phyloP scores from a whole-genome alignment of 2,888 invertebrate genomes.

The Aspidiotus destructor region DNA sequence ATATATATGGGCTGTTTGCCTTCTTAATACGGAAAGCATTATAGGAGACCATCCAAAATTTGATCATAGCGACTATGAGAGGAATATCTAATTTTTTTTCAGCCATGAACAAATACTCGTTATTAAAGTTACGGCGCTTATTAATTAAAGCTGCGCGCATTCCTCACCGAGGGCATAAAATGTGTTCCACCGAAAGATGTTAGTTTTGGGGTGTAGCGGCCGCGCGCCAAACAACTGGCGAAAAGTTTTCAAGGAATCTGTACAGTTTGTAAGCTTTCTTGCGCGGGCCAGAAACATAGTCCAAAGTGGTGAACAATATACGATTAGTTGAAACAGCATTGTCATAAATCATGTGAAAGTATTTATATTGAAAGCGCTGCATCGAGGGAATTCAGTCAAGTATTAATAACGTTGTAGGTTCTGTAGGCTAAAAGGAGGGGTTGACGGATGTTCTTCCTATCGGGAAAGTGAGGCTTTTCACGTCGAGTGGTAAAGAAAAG shows the following conservation, averaged over 20 bases:
- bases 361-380: constrained; percentile 28
- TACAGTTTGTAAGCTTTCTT: not conserved
- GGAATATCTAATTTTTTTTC: too few species aligned
- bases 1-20: too few species aligned
- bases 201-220: constrained; percentile 1
- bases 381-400: constrained; percentile 24
- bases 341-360: constrained; percentile 33
- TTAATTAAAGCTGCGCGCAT: constrained; percentile 2
- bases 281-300: constrained; percentile 7
- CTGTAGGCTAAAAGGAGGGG: constrained; percentile 7
- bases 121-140: not conserved
- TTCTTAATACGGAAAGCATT: too few species aligned
- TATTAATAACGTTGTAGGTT: constrained; percentile 30
- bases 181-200: not conserved
- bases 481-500: not conserved
- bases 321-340: constrained; percentile 32
- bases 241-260: constrained; percentile 28
- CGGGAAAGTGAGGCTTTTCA: constrained; percentile 14
- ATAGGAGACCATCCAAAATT: too few species aligned
- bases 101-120: not conserved
- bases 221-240: constrained; percentile 6
- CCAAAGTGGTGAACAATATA: constrained; percentile 28
- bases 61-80: too few species aligned
- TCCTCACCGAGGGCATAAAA: not conserved
- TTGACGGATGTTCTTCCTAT: constrained; percentile 16